Evolutionary conservation across 1,140 invertebrate genomes (phyloP).

Genomic region (Euura saliciscinereae): DNA sequence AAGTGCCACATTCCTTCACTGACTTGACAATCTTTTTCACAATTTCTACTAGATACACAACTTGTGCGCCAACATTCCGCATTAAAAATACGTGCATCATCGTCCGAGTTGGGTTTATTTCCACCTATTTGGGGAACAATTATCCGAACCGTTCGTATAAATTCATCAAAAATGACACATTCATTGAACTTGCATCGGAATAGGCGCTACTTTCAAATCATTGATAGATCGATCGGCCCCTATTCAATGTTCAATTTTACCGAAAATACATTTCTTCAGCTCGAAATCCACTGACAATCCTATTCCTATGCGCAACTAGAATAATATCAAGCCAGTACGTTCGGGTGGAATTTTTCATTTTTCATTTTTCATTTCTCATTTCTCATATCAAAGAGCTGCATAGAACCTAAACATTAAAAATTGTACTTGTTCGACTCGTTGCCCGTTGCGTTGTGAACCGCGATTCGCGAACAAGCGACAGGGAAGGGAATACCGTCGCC

Average conservation of each 20-base stretch:
- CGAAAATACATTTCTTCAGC: too few species aligned
- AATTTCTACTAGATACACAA: slow-evolving; percentile 42
- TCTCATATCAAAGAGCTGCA: too few species aligned
- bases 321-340: too few species aligned
- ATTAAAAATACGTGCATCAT: neutral
- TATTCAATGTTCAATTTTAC: too few species aligned
- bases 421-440: too few species aligned
- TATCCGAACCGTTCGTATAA: neutral
- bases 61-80: slow-evolving; percentile 6
- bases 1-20: slow-evolving; percentile 62
- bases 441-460: too few species aligned
- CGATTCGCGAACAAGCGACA: too few species aligned
- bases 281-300: too few species aligned
- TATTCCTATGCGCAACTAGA: too few species aligned
- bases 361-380: neutral
- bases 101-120: neutral
- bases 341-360: neutral
- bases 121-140: neutral
- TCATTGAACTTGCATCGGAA: neutral
- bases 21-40: slow-evolving; percentile 57
- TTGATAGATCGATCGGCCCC: too few species aligned
- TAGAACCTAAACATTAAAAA: too few species aligned
- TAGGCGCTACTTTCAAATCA: slow-evolving; percentile 11
- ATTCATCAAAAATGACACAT: slow-evolving; percentile 9
- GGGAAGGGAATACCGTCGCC: too few species aligned